These are phyloP conservation scores for Limnephilus lunatus DNA, from an alignment of 2,888 invertebrate genomes.

Conservation along the genomic window DNA sequence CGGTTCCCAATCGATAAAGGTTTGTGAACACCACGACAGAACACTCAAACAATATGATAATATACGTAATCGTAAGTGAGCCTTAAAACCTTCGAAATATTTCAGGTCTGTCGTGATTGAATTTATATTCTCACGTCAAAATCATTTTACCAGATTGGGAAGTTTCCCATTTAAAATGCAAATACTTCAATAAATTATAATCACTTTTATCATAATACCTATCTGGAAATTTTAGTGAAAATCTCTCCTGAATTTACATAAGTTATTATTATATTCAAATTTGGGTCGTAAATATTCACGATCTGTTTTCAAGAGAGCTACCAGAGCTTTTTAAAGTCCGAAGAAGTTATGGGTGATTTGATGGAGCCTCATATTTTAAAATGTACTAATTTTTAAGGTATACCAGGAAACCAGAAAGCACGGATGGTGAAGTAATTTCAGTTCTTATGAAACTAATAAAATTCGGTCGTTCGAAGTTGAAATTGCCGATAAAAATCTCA, in stretches of 20 bases:
- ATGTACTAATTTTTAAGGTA: not conserved
- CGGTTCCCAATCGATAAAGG: not conserved
- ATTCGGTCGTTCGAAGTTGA: not conserved
- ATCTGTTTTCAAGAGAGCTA: slow-evolving; percentile 18
- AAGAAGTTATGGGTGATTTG: slow-evolving; percentile 24
- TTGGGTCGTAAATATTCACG: slow-evolving; percentile 4
- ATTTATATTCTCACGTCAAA: slow-evolving; percentile 10
- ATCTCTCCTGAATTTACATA: not conserved
- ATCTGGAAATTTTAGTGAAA: slow-evolving; percentile 12
- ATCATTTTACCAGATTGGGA: not conserved
- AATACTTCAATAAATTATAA: slow-evolving; percentile 44
- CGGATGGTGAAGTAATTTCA: not conserved
- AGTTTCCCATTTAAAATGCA: slow-evolving; percentile 39
- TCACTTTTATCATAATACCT: slow-evolving; percentile 42
- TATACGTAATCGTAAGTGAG: not conserved
- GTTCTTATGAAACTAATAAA: not conserved
- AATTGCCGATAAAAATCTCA: not conserved
- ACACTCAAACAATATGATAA: not conserved
- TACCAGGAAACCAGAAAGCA: not conserved
- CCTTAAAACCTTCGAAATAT: not conserved
- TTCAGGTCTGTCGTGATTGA: not conserved
- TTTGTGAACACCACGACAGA: not conserved
- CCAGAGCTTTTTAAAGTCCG: slow-evolving; percentile 10
- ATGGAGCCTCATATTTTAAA: not conserved
- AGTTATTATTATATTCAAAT: slow-evolving; percentile 47